Evolutionary conservation across 64 coral and sea anemone genomes (phyloP).

Genomic region (Porites australiensis): DNA sequence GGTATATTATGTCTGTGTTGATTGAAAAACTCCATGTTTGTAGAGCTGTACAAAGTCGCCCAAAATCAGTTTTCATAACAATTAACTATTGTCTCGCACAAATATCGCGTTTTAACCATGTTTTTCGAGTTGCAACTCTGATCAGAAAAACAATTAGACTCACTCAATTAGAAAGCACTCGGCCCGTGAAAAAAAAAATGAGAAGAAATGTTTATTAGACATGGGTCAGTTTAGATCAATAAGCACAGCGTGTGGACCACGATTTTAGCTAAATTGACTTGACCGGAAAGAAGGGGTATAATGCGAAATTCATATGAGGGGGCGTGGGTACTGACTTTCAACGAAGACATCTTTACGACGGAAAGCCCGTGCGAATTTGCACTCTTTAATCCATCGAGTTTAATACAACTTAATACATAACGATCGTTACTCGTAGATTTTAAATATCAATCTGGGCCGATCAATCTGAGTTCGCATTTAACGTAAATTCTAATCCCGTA

Average conservation of each 20-base stretch:
- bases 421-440: slow-evolving; percentile 16
- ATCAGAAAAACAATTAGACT: slow-evolving; percentile 69
- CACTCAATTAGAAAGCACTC: slow-evolving; percentile 67
- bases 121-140: slow-evolving; percentile 37
- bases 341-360: background rate
- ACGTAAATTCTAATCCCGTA: background rate
- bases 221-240: slow-evolving; percentile 25
- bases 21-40: slow-evolving; percentile 81
- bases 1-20: slow-evolving; percentile 52
- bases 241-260: slow-evolving; percentile 49
- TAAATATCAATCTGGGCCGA: slow-evolving; percentile 44
- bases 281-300: slow-evolving; percentile 36
- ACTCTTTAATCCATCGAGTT: slow-evolving; percentile 76
- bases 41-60: slow-evolving; percentile 74
- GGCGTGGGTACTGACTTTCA: background rate
- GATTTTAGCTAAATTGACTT: slow-evolving; percentile 33
- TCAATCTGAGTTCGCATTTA: background rate
- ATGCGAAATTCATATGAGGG: slow-evolving; percentile 41
- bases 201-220: slow-evolving; percentile 58
- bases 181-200: slow-evolving; percentile 54
- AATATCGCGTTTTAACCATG: slow-evolving; percentile 47
- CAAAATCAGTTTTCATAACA: slow-evolving; percentile 80
- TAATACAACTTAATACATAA: slow-evolving; percentile 62
- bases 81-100: slow-evolving; percentile 73
- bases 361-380: slow-evolving; percentile 56